phyloP scores from a whole-genome alignment of 2,888 invertebrate genomes.

The Clusia tigrina region DNA sequence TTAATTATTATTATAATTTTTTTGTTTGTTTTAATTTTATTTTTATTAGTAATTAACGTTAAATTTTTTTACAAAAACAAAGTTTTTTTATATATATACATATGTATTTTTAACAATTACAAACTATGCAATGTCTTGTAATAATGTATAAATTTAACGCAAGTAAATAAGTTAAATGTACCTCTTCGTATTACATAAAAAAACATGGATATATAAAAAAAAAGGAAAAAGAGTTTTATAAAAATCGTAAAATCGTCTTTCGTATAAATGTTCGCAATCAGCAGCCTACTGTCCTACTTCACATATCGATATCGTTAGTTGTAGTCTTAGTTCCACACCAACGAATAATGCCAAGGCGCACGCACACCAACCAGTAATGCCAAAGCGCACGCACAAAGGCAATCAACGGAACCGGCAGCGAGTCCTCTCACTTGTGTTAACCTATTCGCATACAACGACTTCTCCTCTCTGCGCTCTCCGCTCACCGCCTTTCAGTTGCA shows the following conservation, averaged over 20 bases:
- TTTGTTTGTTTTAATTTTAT: slow-evolving; percentile 17
- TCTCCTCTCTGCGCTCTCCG: background rate
- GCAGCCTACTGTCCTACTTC: background rate
- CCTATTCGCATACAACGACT: background rate
- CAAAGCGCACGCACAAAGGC: background rate
- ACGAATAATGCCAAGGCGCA: background rate
- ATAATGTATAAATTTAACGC: slow-evolving; percentile 35
- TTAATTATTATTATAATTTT: slow-evolving; percentile 20
- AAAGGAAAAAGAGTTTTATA: background rate
- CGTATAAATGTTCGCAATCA: background rate
- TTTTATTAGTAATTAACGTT: slow-evolving; percentile 33
- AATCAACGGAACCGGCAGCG: background rate
- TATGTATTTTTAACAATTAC: slow-evolving; percentile 32
- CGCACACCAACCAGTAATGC: background rate
- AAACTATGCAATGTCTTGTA: slow-evolving; percentile 35
- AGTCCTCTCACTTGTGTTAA: background rate
- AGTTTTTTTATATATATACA: slow-evolving; percentile 29
- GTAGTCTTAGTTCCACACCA: background rate
- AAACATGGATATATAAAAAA: slow-evolving; percentile 19
- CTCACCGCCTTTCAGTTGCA: too few relatives aligned
- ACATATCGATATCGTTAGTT: background rate
- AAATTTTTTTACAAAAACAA: slow-evolving; percentile 16
- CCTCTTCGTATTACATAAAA: slow-evolving; percentile 37
- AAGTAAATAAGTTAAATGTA: slow-evolving; percentile 38
- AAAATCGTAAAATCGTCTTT: slow-evolving; percentile 9